Conservation (phyloP, 2,888 invertebrate genomes). For the Heliconius cydno region DNA sequence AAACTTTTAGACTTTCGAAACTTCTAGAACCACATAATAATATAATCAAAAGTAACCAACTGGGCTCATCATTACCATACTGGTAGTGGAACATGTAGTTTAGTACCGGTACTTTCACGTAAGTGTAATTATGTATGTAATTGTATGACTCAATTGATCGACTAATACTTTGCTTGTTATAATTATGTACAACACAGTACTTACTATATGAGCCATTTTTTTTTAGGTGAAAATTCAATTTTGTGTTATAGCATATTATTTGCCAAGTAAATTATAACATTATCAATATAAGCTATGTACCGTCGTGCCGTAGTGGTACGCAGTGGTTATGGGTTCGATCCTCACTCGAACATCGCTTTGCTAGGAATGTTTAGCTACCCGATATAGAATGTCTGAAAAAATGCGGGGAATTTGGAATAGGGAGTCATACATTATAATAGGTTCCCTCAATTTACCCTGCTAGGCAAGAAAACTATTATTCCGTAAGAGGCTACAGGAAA, state of each 20-base stretch:
- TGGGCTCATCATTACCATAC: neutral
- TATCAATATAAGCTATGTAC: neutral
- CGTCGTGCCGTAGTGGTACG: neutral
- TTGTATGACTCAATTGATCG: conserved; percentile 40
- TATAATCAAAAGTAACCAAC: neutral
- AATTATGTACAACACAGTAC: neutral
- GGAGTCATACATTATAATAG: too few relatives aligned
- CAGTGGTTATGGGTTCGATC: neutral
- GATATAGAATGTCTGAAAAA: neutral
- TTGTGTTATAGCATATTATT: neutral
- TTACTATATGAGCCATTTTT: neutral
- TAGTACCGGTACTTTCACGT: conserved; percentile 29
- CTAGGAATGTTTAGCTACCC: neutral
- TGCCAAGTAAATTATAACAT: neutral
- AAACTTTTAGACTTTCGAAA: neutral
- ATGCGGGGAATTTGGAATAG: too few relatives aligned
- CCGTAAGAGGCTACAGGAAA: too few relatives aligned
- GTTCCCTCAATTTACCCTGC: too few relatives aligned
- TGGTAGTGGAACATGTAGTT: neutral
- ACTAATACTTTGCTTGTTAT: conserved; percentile 17
- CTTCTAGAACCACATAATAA: neutral
- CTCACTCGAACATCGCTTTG: neutral
- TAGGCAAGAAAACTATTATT: too few relatives aligned
- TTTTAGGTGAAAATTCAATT: neutral
- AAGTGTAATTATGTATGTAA: conserved; percentile 38